Evolutionary conservation across 2,113 vertebrate species (phyloP), one percentile per base, ranked within the genome.

Genomic region (Hypomesus transpacificus): DNA sequence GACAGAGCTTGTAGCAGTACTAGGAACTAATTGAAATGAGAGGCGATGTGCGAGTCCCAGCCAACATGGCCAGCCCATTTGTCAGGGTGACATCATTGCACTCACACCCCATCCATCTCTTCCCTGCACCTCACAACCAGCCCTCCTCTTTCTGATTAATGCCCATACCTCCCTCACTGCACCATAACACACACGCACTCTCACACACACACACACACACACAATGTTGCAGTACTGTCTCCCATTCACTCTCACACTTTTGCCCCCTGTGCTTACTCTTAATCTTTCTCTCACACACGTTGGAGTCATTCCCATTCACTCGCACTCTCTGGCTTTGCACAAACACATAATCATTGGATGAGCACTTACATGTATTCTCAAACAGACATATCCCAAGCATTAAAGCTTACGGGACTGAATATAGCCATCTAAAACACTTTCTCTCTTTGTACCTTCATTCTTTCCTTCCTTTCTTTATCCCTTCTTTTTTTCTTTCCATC

Each of bases 1-100:
- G 56, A 21, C 34, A 22, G 11, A 14, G 20, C 14, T 54, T 28
- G 63, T 63, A 62, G 75, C 52, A 80, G 84, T 81, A 82, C 83
- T 82, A 86, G 83, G 85, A 91, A 88, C 90, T 92, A 93, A 93
- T 93, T 93, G 92, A 93, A 93, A 93, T 93, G 91, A 93, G 91
- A 93, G 88, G 89, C 90, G 90, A 93, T 89, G 91, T 92, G 88
- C 90, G 59, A 91, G 90, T 91, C 89, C 91, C 88, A 85, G 89
- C 89, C 90, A 89, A 87, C 88, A 86, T 84, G 82, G 87, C 84
- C 78, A 78, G 84, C 89, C 88, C 90, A 93, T 93, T 92, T 91
- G 89, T 93, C 92, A 92, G 89, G 83, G 91, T 92, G 92, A 93
- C 91, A 93, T 93, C 91, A 92, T 85, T 88, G 89, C 87, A 86